These are phyloP conservation scores for Pteronura brasiliensis DNA, from an alignment of 2,113 vertebrate genomes.

Conservation along the genomic window DNA sequence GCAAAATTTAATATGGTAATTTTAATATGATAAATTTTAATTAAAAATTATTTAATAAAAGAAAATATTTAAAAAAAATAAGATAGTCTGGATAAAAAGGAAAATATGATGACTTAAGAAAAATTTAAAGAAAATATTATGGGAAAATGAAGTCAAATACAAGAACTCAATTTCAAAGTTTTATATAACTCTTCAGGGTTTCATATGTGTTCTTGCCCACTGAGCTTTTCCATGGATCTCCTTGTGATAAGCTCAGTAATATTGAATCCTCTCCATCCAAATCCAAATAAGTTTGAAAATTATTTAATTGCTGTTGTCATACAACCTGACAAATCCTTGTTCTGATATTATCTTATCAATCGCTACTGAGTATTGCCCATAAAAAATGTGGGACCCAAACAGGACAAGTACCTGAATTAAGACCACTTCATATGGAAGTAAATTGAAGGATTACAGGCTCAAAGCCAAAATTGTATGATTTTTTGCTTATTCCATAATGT, in stretches of 20 bases:
- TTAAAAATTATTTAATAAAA: not conserved
- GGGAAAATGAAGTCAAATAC: not conserved
- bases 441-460: not conserved
- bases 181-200: not conserved
- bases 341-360: not conserved
- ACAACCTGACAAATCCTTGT: not conserved
- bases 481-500: not conserved
- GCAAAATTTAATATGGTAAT: not conserved
- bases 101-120: not conserved
- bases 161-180: not conserved
- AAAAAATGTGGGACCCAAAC: not conserved
- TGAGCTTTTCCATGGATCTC: not conserved
- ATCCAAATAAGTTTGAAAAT: not conserved
- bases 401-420: not conserved
- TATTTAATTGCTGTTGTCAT: not conserved
- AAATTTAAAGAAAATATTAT: not conserved
- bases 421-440: not conserved
- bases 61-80: not conserved
- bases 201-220: not conserved
- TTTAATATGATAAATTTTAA: too few species aligned
- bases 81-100: not conserved
- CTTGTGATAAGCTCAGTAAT: not conserved
- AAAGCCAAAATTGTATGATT: not conserved
- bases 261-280: not conserved
- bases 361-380: not conserved